phyloP scores from a whole-genome alignment of 35 echinoderm and acorn worm species.

The Amphiura filiformis region DNA sequence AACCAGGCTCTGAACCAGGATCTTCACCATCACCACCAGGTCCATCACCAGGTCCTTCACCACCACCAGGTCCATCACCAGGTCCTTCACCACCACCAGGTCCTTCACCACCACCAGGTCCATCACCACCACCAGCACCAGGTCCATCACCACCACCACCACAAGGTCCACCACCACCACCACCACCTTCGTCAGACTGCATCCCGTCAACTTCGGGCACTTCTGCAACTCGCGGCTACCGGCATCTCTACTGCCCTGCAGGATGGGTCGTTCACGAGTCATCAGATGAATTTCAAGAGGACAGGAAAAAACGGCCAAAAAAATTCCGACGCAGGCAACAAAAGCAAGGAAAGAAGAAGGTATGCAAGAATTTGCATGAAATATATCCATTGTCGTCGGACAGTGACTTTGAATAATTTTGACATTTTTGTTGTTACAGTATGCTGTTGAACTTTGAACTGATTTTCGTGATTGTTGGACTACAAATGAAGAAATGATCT shows the following conservation, averaged over 20 bases:
- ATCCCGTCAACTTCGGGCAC: too few relatives aligned
- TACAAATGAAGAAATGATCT: too few relatives aligned
- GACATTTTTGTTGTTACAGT: too few relatives aligned
- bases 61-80: too few relatives aligned
- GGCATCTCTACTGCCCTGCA: not conserved
- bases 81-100: not conserved
- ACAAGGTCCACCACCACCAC: not conserved
- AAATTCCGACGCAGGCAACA: not conserved
- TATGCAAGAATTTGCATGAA: constrained; percentile 1
- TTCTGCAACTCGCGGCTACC: not conserved
- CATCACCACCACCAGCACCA: not conserved
- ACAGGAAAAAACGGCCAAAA: not conserved
- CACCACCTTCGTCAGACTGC: not conserved
- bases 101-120: too few relatives aligned
- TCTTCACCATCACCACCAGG: too few relatives aligned
- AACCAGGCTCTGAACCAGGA: too few relatives aligned
- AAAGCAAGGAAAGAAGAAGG: too few relatives aligned
- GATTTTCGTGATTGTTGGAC: too few relatives aligned
- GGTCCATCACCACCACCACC: not conserved
- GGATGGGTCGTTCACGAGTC: not conserved
- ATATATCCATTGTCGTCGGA: not conserved
- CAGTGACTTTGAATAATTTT: not conserved
- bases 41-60: too few relatives aligned
- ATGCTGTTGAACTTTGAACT: too few relatives aligned
- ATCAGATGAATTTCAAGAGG: not conserved